Evolutionary conservation across 2,797 vertebrate species (phyloP), one percentile per base, ranked within the genome.

Genomic region (Rachycentron canadum): DNA sequence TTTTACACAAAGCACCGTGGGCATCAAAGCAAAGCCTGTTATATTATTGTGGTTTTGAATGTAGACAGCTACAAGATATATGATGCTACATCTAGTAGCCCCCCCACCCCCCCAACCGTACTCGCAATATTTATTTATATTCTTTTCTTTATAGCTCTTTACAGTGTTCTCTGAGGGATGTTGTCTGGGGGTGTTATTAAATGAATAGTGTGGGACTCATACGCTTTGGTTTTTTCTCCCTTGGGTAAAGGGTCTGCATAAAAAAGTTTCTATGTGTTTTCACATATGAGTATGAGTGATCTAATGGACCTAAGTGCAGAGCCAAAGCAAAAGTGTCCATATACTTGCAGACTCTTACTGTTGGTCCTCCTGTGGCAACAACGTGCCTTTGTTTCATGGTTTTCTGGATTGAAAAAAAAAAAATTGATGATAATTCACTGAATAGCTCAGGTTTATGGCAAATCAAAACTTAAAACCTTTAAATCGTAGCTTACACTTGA

Each of bases 11-110:
- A n/a, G 26, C 45, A 50, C 14, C n/a, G 70, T 80, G 67, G 85
- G 73, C 76, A 76, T 82, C 78, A 79, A 82, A 78, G 76, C n/a
- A 59, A 26, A 26, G 60, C 17, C 14, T 45, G 64, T 13, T 56
- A n/a, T 60, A 26, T 12, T 78, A 56, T 66, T 72, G 68, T 71
- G 62, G 78, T 84, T 81, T 64, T 12, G 57, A 74, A 38, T 40
- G n/a, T n/a, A n/a, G n/a, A n/a, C n/a, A n/a, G n/a, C n/a, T n/a
- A n/a, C n/a, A n/a, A n/a, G n/a, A n/a, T n/a, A n/a, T n/a, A n/a
- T n/a, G n/a, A n/a, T n/a, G n/a, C n/a, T n/a, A n/a, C n/a, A n/a
- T n/a, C n/a, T n/a, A n/a, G n/a, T n/a, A n/a, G n/a, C 30, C 30
- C 30, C 30, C 30, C 30, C 30, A 3, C 30, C 8, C 17, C 7